These are phyloP conservation scores for Eidolon dupreanum DNA, from an alignment of 2,797 vertebrate species.

Conservation along the genomic window DNA sequence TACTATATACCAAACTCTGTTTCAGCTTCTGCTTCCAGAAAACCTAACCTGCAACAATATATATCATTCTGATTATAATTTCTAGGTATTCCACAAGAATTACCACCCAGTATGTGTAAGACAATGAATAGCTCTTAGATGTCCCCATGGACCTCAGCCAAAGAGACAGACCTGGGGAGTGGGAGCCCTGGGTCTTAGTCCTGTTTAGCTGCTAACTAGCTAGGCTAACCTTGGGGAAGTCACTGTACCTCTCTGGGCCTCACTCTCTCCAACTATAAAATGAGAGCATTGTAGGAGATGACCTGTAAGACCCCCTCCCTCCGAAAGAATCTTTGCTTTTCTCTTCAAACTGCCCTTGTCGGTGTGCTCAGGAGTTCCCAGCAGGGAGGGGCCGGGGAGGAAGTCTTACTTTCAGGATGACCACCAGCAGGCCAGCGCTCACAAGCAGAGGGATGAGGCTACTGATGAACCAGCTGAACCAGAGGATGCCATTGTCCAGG, in stretches of 20 bases:
- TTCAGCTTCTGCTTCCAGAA: not conserved
- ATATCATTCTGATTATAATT: not conserved
- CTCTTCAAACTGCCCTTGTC: rapidly evolving
- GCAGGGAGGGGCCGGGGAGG: rapidly evolving
- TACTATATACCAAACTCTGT: not conserved
- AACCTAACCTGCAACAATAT: not conserved
- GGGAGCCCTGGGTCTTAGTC: not conserved
- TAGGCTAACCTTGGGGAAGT: not conserved
- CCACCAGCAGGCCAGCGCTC: constrained; percentile 93
- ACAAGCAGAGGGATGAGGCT: constrained; percentile 96
- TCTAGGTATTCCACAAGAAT: not conserved
- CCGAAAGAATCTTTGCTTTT: not conserved
- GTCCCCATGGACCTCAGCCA: not conserved
- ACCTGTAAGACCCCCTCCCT: not conserved
- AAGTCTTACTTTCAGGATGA: constrained; percentile 93
- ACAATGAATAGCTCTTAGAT: not conserved
- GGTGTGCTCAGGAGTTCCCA: not conserved
- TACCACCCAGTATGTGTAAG: not conserved
- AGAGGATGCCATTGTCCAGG: constrained; percentile 94
- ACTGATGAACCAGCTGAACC: constrained; percentile 99
- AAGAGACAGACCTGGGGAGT: not conserved
- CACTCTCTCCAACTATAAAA: not conserved
- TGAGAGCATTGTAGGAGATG: not conserved
- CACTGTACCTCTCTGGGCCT: not conserved
- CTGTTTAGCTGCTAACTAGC: not conserved